phyloP scores from a whole-genome alignment of 2,797 vertebrate genomes.

The Sternarchorhynchus goeldii region DNA sequence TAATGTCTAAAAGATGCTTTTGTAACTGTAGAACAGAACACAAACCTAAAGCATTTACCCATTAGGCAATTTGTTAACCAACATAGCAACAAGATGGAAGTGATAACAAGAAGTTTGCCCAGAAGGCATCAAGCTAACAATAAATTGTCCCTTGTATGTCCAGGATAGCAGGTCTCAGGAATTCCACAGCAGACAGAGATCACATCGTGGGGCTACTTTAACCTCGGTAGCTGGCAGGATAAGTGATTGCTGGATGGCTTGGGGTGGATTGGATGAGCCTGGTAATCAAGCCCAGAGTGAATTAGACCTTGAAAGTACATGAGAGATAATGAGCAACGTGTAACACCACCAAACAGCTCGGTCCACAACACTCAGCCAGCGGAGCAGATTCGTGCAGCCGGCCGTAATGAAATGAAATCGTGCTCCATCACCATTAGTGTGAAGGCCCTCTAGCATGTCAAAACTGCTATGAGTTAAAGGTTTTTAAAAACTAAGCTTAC shows the following conservation, averaged over 20 bases:
- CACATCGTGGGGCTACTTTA: constrained; percentile 43
- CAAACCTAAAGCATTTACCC: neutral
- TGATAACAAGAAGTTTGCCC: neutral
- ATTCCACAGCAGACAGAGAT: constrained; percentile 35
- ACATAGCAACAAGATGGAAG: neutral
- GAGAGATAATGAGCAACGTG: constrained; percentile 52
- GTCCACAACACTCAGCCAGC: constrained; percentile 48
- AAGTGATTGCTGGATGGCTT: constrained; percentile 50
- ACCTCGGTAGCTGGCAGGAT: constrained; percentile 35
- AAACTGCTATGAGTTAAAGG: neutral
- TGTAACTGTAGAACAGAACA: neutral
- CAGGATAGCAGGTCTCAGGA: constrained; percentile 29
- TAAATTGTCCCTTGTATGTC: constrained; percentile 34
- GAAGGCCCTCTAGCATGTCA: constrained; percentile 35
- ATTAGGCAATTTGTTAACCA: neutral
- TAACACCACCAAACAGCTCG: constrained; percentile 30
- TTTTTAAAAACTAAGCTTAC: neutral
- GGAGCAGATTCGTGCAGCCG: constrained; percentile 38
- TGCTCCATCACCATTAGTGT: constrained; percentile 40
- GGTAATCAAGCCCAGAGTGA: constrained; percentile 55
- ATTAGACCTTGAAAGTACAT: constrained; percentile 50
- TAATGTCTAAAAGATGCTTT: constrained; percentile 1
- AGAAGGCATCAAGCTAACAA: constrained; percentile 11
- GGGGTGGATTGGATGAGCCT: constrained; percentile 45
- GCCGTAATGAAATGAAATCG: constrained; percentile 47